Percentiles rank a stretch among this genome's conserved stretches.
Evolutionary conservation across 2,113 vertebrate genomes (phyloP).

Genomic region (Rhagologus leucostigma): DNA sequence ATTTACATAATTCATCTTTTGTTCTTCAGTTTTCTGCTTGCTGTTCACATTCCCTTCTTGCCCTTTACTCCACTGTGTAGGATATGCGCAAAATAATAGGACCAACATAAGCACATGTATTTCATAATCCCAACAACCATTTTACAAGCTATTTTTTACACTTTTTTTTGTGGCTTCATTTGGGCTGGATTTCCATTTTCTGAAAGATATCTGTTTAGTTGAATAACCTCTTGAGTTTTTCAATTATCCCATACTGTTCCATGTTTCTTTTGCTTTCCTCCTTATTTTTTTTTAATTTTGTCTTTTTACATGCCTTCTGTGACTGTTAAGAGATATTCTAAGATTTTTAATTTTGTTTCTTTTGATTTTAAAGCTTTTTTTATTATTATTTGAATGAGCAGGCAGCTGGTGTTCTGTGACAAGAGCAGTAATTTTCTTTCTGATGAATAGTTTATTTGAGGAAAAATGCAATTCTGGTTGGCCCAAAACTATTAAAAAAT

Average conservation of each 20-base stretch:
- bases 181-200: constrained; percentile 43
- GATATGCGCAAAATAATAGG: background rate
- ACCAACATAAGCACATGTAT: background rate
- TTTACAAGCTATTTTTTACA: background rate
- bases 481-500: constrained; percentile 50
- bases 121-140: background rate
- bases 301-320: constrained; percentile 50
- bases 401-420: constrained; percentile 51
- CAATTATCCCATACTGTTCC: constrained; percentile 34
- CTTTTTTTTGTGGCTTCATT: background rate
- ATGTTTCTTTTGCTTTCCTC: constrained; percentile 26
- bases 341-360: constrained; percentile 52
- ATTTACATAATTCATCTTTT: constrained; percentile 53
- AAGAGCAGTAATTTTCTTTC: constrained; percentile 60
- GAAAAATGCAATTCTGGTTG: constrained; percentile 50
- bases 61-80: background rate
- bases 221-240: constrained; percentile 61
- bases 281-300: background rate
- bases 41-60: constrained; percentile 12
- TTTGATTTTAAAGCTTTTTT: constrained; percentile 47
- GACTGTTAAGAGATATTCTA: constrained; percentile 32
- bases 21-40: constrained; percentile 32
- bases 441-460: constrained; percentile 57
- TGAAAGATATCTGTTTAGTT: constrained; percentile 41
- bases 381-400: constrained; percentile 29